Percentiles rank a stretch among this genome's conserved stretches.
Conservation (phyloP, 2,113 vertebrate species). For the Austrofundulus limnaeus region DNA sequence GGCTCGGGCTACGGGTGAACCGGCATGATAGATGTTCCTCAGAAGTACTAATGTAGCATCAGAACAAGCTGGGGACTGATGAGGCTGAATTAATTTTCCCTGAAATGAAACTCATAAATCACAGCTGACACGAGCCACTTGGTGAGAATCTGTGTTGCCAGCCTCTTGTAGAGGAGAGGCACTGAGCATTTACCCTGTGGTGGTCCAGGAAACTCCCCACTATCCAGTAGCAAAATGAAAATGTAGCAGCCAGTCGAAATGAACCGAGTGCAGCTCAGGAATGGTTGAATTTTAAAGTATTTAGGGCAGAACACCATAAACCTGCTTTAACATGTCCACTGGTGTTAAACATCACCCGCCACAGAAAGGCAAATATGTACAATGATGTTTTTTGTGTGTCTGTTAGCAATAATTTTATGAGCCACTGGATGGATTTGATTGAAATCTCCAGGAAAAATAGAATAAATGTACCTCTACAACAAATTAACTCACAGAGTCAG, state of each 20-base stretch:
- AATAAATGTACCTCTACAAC: too few relatives aligned
- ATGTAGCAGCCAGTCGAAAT: slow-evolving; percentile 49
- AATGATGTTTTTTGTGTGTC: too few relatives aligned
- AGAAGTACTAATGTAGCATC: slow-evolving; percentile 67
- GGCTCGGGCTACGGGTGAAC: slow-evolving; percentile 44
- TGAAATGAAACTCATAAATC: slow-evolving; percentile 76
- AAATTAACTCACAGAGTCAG: too few relatives aligned
- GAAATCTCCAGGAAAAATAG: too few relatives aligned
- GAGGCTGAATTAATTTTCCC: slow-evolving; percentile 75
- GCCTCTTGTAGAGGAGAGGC: slow-evolving; percentile 41
- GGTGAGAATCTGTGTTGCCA: slow-evolving; percentile 65
- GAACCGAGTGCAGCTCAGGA: slow-evolving; percentile 14
- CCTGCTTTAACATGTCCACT: too few relatives aligned
- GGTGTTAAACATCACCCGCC: background rate
- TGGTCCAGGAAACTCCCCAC: slow-evolving; percentile 58
- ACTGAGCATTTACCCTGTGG: slow-evolving; percentile 61
- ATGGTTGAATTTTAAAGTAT: background rate
- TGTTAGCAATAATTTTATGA: too few relatives aligned
- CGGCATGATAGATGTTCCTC: slow-evolving; percentile 73
- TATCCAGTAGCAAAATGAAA: slow-evolving; percentile 41
- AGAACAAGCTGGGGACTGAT: slow-evolving; percentile 63
- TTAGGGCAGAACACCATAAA: background rate
- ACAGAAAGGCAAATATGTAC: background rate
- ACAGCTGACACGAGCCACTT: slow-evolving; percentile 69
- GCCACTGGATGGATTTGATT: too few relatives aligned